These are phyloP conservation scores for Acrobasis suavella DNA, from an alignment of 2,888 invertebrate genomes.

Conservation along the genomic window DNA sequence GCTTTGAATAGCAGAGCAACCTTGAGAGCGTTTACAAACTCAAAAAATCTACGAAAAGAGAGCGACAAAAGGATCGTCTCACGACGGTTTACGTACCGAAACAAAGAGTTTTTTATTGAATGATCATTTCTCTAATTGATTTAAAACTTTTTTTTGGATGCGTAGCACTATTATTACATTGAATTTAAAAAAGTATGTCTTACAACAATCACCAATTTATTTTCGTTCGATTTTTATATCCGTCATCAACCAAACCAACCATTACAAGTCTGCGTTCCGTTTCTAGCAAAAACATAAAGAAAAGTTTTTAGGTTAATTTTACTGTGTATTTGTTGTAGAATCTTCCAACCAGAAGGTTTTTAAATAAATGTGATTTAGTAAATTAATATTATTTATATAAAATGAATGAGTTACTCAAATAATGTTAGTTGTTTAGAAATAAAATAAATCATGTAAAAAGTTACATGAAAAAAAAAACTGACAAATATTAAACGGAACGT, in stretches of 20 bases:
- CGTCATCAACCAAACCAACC: constrained; percentile 36
- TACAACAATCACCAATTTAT: constrained; percentile 36
- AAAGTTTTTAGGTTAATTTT: constrained; percentile 1
- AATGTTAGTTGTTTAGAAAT: too few species aligned
- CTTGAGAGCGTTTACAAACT: constrained; percentile 66
- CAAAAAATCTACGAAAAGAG: constrained; percentile 44
- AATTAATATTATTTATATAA: too few species aligned
- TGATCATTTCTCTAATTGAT: constrained; percentile 39
- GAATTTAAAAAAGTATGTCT: constrained; percentile 18
- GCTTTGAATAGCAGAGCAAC: constrained; percentile 61
- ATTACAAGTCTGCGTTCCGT: constrained; percentile 46
- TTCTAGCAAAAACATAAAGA: constrained; percentile 34
- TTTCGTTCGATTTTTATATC: constrained; percentile 37
- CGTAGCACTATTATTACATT: constrained; percentile 14
- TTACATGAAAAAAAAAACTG: too few species aligned
- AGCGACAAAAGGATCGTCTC: constrained; percentile 42
- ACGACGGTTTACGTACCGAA: constrained; percentile 56
- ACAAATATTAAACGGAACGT: neutral
- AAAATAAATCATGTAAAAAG: constrained; percentile 12
- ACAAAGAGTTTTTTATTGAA: constrained; percentile 37
- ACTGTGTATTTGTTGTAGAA: too few species aligned
- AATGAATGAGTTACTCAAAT: too few species aligned
- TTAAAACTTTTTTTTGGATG: constrained; percentile 32
- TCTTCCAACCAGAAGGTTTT: too few species aligned
- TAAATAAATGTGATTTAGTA: too few species aligned